Evolutionary conservation across 2,113 vertebrate species (phyloP).

Genomic region (Charadrius vociferus): DNA sequence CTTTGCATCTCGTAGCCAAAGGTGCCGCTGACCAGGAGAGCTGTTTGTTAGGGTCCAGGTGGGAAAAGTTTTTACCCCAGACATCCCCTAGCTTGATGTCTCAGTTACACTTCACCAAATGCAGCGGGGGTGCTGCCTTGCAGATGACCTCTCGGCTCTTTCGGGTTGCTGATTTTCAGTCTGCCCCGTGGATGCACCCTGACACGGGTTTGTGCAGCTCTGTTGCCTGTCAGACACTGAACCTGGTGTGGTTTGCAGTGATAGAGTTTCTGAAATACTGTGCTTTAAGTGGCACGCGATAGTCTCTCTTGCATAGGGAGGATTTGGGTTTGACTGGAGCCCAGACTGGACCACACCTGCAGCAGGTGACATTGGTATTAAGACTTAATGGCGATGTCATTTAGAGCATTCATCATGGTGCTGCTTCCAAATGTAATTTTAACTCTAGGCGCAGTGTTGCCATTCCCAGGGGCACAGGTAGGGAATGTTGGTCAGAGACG

Average conservation of each 20-base stretch:
- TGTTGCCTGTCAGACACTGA: background rate
- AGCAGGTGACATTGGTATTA: background rate
- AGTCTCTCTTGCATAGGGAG: background rate
- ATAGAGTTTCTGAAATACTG: background rate
- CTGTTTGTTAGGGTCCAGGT: background rate
- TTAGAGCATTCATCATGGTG: background rate
- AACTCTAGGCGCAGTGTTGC: background rate
- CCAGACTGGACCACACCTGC: background rate
- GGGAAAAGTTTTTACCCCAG: background rate
- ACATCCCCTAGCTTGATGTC: background rate
- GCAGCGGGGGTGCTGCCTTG: background rate
- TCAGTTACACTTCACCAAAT: background rate
- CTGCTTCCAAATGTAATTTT: background rate
- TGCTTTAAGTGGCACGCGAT: fast-evolving
- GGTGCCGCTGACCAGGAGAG: background rate
- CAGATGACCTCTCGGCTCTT: fast-evolving
- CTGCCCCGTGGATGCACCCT: background rate
- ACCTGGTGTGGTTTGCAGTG: background rate
- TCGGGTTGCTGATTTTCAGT: background rate
- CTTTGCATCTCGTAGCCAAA: fast-evolving
- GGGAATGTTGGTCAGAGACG: background rate
- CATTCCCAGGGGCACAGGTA: background rate
- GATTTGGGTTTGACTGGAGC: background rate
- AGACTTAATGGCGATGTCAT: background rate
- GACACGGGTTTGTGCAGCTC: background rate